Conservation (phyloP, 2,113 vertebrate genomes). For the Eretmochelys imbricata region DNA sequence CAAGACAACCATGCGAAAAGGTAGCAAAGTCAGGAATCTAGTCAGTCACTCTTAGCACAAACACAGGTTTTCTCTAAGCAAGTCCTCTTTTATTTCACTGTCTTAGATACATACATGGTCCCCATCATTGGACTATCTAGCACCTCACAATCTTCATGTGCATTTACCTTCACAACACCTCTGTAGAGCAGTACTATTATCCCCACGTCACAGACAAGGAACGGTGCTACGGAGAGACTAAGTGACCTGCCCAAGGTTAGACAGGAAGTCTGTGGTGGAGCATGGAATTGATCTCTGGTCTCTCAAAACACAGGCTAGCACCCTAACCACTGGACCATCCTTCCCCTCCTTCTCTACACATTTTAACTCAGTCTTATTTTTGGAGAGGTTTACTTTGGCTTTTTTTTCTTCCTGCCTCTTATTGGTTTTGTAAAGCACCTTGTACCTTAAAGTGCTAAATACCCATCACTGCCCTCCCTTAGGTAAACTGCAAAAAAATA, state of each 20-base stretch:
- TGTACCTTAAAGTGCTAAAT: neutral
- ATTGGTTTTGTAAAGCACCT: neutral
- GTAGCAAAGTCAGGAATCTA: neutral
- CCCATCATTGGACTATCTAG: rapidly evolving
- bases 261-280: neutral
- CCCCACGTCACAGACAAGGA: neutral
- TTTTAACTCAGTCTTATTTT: neutral
- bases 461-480: constrained; percentile 1
- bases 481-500: neutral
- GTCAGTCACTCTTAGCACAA: neutral
- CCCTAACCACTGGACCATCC: neutral
- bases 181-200: neutral
- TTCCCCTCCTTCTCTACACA: neutral
- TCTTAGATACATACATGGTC: neutral
- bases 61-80: neutral
- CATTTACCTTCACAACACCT: neutral
- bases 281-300: neutral
- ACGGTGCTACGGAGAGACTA: rapidly evolving
- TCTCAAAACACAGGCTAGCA: neutral
- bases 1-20: neutral
- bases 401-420: neutral
- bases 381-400: neutral
- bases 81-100: neutral
- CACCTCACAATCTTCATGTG: neutral
- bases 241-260: neutral